Conservation (phyloP, 2,888 invertebrate genomes). For the Cenopis cana region DNA sequence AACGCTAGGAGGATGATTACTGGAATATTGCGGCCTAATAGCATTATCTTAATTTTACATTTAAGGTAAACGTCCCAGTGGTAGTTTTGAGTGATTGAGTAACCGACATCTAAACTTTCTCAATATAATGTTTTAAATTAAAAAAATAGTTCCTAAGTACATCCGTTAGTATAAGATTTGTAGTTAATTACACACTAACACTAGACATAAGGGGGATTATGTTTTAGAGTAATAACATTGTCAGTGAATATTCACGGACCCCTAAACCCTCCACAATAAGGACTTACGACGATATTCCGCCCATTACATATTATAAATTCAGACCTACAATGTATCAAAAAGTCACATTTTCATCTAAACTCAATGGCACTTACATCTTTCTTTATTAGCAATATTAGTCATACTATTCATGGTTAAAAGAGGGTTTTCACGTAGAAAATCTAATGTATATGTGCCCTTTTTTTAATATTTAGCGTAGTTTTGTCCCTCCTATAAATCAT, state of each 20-base stretch:
- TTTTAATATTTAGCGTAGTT: background rate
- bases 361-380: background rate
- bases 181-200: too few relatives aligned
- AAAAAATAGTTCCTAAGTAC: too few relatives aligned
- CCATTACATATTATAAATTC: conserved; percentile 19
- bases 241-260: background rate
- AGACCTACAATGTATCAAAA: background rate
- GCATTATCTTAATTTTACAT: too few relatives aligned
- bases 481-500: conserved; percentile 35
- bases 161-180: too few relatives aligned
- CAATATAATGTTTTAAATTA: too few relatives aligned
- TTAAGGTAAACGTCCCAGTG: too few relatives aligned
- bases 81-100: too few relatives aligned
- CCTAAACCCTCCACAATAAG: background rate
- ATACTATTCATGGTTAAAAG: background rate
- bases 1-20: too few relatives aligned
- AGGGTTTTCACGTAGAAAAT: background rate
- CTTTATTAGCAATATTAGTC: background rate
- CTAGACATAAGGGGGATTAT: too few relatives aligned
- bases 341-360: background rate
- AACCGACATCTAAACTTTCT: too few relatives aligned
- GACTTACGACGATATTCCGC: background rate
- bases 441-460: conserved; percentile 5
- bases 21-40: too few relatives aligned
- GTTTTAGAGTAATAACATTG: too few relatives aligned